phyloP scores from a whole-genome alignment of 2,113 vertebrate species.

The Carassius gibelio region DNA sequence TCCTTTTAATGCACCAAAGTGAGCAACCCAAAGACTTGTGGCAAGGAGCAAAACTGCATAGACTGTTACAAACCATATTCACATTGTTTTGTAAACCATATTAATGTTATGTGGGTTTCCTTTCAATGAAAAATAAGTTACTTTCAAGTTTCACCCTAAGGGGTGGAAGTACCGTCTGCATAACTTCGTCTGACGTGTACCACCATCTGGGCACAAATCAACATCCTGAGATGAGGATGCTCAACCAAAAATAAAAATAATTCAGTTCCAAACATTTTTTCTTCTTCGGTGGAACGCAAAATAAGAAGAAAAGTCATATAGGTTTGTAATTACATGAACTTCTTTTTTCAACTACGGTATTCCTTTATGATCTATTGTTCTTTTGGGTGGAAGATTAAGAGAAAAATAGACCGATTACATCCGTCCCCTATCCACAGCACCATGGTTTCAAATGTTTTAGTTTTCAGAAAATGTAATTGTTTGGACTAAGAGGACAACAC shows the following conservation, averaged over 20 bases:
- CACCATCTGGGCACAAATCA: conserved; percentile 28
- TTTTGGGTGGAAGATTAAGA: background rate
- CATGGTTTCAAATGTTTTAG: conserved; percentile 10
- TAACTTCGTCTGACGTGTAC: conserved; percentile 50
- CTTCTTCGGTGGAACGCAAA: background rate
- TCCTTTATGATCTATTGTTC: background rate
- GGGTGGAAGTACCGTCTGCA: conserved; percentile 34
- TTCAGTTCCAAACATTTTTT: background rate
- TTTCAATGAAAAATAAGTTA: conserved; percentile 17
- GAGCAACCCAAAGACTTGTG: background rate
- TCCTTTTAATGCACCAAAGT: too few species aligned
- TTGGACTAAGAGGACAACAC: conserved; percentile 26
- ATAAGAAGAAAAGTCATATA: too few species aligned
- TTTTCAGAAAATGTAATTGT: conserved; percentile 24
- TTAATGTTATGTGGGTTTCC: conserved; percentile 3
- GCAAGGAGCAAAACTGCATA: background rate
- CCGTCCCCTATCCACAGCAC: background rate
- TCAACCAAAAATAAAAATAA: background rate
- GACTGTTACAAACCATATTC: background rate
- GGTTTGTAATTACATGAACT: too few species aligned
- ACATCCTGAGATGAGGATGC: conserved; percentile 1
- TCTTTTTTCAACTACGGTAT: background rate
- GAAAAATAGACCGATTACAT: conserved; percentile 1
- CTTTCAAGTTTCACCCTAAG: conserved; percentile 21
- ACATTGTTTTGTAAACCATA: conserved; percentile 21